Conservation (phyloP, 2,888 invertebrate genomes). For the Leucozona laternaria region DNA sequence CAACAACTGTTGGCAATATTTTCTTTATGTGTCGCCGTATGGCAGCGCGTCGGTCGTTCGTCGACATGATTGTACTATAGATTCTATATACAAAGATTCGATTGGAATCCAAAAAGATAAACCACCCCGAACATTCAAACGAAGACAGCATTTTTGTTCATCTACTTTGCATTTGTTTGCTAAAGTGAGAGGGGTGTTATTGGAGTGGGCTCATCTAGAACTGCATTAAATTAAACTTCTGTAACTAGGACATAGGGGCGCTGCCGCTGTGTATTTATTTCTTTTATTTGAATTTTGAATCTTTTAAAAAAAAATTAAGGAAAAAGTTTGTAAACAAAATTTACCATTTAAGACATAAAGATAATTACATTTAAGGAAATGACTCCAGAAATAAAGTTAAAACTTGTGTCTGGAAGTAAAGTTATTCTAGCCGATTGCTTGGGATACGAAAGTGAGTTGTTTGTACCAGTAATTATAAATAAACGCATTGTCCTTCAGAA, state of each 20-base stretch:
- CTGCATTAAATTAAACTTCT: not conserved
- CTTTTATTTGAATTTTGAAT: not conserved
- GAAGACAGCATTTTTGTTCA: no score
- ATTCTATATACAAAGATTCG: no score
- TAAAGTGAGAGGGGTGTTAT: not conserved
- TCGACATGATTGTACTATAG: no score
- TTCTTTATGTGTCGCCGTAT: no score
- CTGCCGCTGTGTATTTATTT: not conserved
- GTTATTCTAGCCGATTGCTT: constrained; percentile 78
- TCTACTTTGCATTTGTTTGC: no score
- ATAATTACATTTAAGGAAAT: not conserved
- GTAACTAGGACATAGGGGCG: not conserved
- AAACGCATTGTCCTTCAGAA: constrained; percentile 79
- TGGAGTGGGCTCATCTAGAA: no score
- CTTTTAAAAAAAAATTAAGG: not conserved
- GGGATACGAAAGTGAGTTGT: constrained; percentile 80
- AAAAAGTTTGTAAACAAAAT: not conserved
- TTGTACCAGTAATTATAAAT: constrained; percentile 80
- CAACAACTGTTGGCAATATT: no score
- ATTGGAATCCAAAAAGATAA: no score
- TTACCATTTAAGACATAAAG: not conserved
- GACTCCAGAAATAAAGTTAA: constrained; percentile 76
- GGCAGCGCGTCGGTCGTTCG: no score
- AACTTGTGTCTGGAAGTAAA: constrained; percentile 79
- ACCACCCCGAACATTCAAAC: no score